phyloP scores from a whole-genome alignment of 2,888 invertebrate genomes.

The Parnassius glacialis region DNA sequence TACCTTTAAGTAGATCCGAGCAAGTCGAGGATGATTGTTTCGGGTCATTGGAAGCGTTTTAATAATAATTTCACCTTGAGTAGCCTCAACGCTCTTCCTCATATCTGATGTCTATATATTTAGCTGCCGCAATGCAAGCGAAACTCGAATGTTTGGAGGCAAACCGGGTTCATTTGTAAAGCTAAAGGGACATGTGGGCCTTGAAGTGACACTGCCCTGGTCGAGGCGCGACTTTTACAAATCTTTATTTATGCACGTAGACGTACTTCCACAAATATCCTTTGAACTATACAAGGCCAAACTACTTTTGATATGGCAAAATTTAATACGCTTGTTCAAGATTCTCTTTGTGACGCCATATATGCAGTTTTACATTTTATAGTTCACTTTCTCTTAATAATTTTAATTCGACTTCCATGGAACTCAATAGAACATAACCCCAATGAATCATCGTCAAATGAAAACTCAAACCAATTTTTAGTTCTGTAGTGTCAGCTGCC shows the following conservation, averaged over 20 bases:
- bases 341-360: conserved; percentile 44
- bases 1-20: conserved; percentile 4
- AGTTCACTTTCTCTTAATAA: conserved; percentile 31
- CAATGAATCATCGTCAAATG: conserved; percentile 32
- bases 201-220: conserved; percentile 50
- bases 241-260: conserved; percentile 43
- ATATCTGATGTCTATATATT: conserved; percentile 35
- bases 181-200: conserved; percentile 63
- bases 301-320: conserved; percentile 44
- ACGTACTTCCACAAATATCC: conserved; percentile 41
- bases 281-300: conserved; percentile 58
- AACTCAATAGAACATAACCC: neutral
- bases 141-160: conserved; percentile 60
- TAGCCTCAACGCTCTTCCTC: conserved; percentile 45
- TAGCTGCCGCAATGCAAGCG: conserved; percentile 24
- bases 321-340: conserved; percentile 48
- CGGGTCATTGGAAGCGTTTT: conserved; percentile 28
- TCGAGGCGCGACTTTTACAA: conserved; percentile 50
- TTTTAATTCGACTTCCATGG: conserved; percentile 39
- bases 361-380: conserved; percentile 36
- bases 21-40: conserved; percentile 20
- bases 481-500: conserved; percentile 19
- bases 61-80: conserved; percentile 31
- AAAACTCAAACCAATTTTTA: conserved; percentile 12
- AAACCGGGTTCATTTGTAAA: conserved; percentile 59